Percentiles rank a stretch among this genome's conserved stretches.
Conservation (phyloP, 2,888 invertebrate genomes). For the Dichetophora obliterata region DNA sequence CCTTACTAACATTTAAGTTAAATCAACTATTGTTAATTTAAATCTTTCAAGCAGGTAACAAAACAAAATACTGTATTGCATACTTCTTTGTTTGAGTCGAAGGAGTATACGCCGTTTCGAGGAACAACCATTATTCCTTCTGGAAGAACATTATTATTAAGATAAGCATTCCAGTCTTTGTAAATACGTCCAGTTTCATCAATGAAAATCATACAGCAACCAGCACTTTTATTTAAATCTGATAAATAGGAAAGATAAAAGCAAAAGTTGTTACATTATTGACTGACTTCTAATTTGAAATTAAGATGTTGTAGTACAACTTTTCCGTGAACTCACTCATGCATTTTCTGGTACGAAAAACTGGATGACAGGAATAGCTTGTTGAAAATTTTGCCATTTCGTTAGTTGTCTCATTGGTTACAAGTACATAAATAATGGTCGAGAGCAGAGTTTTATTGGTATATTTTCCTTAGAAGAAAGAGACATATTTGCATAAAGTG, state of each 20-base stretch:
- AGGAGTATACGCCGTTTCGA: conserved; percentile 65
- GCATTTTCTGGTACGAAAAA: conserved; percentile 65
- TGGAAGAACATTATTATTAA: conserved; percentile 68
- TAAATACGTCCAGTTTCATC: conserved; percentile 70
- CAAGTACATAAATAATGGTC: conserved; percentile 63
- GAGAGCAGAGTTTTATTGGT: conserved; percentile 61
- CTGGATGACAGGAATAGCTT: conserved; percentile 59
- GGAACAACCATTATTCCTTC: conserved; percentile 70
- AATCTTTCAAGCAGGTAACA: too few species aligned
- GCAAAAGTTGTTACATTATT: background rate
- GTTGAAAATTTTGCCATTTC: conserved; percentile 49
- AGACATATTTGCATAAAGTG: background rate
- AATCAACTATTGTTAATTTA: too few species aligned
- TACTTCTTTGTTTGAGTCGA: conserved; percentile 45
- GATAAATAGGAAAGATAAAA: background rate
- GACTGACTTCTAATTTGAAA: background rate
- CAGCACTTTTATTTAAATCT: conserved; percentile 50
- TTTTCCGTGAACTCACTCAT: conserved; percentile 54
- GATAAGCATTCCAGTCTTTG: conserved; percentile 70
- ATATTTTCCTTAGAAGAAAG: conserved; percentile 59
- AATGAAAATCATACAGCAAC: conserved; percentile 66
- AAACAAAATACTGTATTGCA: too few species aligned
- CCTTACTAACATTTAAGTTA: too few species aligned
- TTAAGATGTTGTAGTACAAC: background rate
- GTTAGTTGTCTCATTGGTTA: conserved; percentile 51